Percentiles rank a stretch among this genome's conserved stretches.
Evolutionary conservation across 2,797 vertebrate genomes (phyloP).

Genomic region (Cyclopterus lumpus): DNA sequence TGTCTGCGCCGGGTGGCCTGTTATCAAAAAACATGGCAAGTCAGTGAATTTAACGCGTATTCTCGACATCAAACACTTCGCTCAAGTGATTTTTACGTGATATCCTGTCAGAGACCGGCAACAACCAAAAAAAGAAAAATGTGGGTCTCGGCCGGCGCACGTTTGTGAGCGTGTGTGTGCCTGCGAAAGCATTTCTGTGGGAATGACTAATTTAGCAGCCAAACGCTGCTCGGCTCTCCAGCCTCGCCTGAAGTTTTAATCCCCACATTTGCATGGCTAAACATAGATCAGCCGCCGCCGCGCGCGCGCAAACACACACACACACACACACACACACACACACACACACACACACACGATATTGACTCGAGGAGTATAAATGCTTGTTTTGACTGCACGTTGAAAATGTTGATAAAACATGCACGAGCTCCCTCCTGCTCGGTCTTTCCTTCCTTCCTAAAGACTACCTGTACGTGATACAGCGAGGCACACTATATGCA

Average conservation of each 20-base stretch:
- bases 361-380: slow-evolving; percentile 72
- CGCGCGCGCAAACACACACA: slow-evolving; percentile 51
- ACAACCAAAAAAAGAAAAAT: slow-evolving; percentile 12
- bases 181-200: slow-evolving; percentile 52
- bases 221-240: slow-evolving; percentile 55
- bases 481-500: background rate
- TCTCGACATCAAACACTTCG: slow-evolving; percentile 57
- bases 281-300: slow-evolving; percentile 72
- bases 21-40: slow-evolving; percentile 37
- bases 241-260: slow-evolving; percentile 77
- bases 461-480: slow-evolving; percentile 48
- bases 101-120: slow-evolving; percentile 35
- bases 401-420: slow-evolving; percentile 71
- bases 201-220: slow-evolving; percentile 74
- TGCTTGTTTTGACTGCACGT: slow-evolving; percentile 72
- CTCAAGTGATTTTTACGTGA: slow-evolving; percentile 45
- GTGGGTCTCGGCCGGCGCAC: slow-evolving; percentile 22
- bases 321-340: slow-evolving; percentile 60
- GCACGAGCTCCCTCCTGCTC: slow-evolving; percentile 45
- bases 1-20: slow-evolving; percentile 25
- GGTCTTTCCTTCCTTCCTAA: slow-evolving; percentile 21
- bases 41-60: slow-evolving; percentile 43
- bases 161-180: slow-evolving; percentile 44
- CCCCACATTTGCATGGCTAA: slow-evolving; percentile 80
- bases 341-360: slow-evolving; percentile 61